Base-by-base conservation (phyloP, 2,888 invertebrate genomes). In the Pristionchus japonicus region DNA sequence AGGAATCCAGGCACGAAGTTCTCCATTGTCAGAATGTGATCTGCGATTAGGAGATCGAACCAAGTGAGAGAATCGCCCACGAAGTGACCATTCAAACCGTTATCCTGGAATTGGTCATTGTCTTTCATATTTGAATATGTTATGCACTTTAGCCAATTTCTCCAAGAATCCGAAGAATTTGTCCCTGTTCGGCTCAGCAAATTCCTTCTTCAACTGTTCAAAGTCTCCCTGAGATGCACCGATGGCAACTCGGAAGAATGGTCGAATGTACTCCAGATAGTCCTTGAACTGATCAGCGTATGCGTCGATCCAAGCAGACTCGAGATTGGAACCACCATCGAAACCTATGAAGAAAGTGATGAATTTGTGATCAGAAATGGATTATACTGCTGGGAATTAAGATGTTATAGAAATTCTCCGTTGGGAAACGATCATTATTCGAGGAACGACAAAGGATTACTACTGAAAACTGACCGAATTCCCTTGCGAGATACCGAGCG, bases 271-370 rank as follows among this genome's bases (percentile, higher is more conserved):
- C n/a, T 47, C 43, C 17, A 43, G 77, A 77, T 77, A 77, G 17
- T 77, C 77, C 27, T 77, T 77, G 77, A 77, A 77, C 27, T 77
- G 77, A 77, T 77, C 77, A n/a, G 77, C 77, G 15, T 27, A 47
- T 3, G 77, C 77, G 47, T 77, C 77, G 43, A 77, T 47, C 77
- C 77, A 77, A 17, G 77, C 77, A 3, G 77, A 11, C 17, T 77
- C 43, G 34, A 77, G 27, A 17, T 40, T 43, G 2, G 40, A 40
- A 11, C 43, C n/a, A 27, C 77, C 77, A 9, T n/a, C 77, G 77
- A 77, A 77, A 27, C 77, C 77, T 77, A n/a, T n/a, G 74, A 74
- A 52, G 74, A n/a, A n/a, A n/a, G n/a, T n/a, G n/a, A n/a, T n/a
- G n/a, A n/a, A n/a, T n/a, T n/a, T n/a, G n/a, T n/a, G n/a, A n/a